Evolutionary conservation across 2,113 vertebrate species (phyloP), one percentile per base, ranked within the genome.

Genomic region (Mixornis gularis): DNA sequence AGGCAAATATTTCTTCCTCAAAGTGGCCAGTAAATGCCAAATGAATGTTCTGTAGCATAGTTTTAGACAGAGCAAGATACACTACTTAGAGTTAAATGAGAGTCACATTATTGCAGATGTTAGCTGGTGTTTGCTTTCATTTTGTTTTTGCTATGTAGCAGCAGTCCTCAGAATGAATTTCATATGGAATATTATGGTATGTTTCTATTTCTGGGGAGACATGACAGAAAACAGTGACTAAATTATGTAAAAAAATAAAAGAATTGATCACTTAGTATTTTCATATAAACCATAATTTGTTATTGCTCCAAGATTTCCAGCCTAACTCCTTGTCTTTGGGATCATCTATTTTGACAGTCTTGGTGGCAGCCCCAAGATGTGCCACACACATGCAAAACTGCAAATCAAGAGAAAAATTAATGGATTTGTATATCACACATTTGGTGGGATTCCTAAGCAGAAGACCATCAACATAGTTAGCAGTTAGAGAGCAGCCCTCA

Each of bases 391-490:
- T 43, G 34, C 20, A 53, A 34, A 85, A 18, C 20, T 56, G 12
- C 72, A 43, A 58, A 65, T 11, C 6, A 13, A 22, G 49, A 68
- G 41, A 43, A 48, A 12, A 79, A 3, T 41, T 36, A 69, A 25
- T 44, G 9, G 12, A 38, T 44, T 53, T 69, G 18, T 26, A 7
- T 79, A 17, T 58, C 8, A 3, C 32, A 5, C 13, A 16, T 58
- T 74, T 49, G 24, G 60, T 6, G 27, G 24, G 16, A 25, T 36
- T 43, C 32, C 29, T 29, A 32, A 21, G 59, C 9, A 46, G 51
- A 72, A 58, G 16, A 46, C 25, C 17, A 15, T 18, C 20, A 24
- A 32, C 29, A 38, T 1, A 0, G 0, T 60, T 52, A n/a, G 20
- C 43, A 49, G 25, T 36, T 76, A 34, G 0, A 1, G 17, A 53